phyloP scores from a whole-genome alignment of 2,113 vertebrate genomes.

The Sisor rabdophorus region DNA sequence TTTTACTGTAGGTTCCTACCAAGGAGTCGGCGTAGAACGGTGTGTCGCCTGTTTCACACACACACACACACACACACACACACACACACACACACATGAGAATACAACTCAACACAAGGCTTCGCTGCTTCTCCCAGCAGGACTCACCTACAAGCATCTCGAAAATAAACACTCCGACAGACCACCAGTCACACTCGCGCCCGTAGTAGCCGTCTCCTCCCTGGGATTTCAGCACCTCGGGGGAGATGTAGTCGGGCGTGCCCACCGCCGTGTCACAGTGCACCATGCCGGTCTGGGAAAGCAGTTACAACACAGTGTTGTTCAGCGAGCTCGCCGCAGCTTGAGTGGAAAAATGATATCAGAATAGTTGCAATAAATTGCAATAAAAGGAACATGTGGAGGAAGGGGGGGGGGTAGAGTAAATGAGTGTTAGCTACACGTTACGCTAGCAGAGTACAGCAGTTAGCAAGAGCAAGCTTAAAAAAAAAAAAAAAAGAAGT shows the following conservation, averaged over 20 bases:
- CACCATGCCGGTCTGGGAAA: conserved; percentile 92
- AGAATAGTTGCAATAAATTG: too few species aligned
- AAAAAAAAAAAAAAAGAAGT: too few species aligned
- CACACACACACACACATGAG: not conserved
- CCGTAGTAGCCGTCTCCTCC: conserved; percentile 96
- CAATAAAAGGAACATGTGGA: not conserved
- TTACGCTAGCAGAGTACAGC: not conserved
- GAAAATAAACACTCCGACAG: conserved; percentile 96
- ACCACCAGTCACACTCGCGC: conserved; percentile 98
- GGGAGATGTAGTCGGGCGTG: conserved; percentile 95
- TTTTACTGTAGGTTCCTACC: conserved; percentile 98
- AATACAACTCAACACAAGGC: not conserved
- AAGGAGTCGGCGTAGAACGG: conserved; percentile 98
- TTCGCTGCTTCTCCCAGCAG: not conserved
- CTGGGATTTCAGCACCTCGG: conserved; percentile 92
- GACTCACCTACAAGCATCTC: conserved; percentile 98
- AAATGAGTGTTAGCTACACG: not conserved
- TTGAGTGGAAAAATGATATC: too few species aligned
- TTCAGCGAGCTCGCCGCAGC: not conserved
- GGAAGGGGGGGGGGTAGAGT: fast-evolving
- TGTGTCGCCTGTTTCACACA: conserved; percentile 78
- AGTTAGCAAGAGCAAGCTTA: not conserved
- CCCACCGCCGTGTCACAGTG: conserved; percentile 95
- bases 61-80: not conserved
- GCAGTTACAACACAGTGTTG: not conserved